Evolutionary conservation across 2,888 invertebrate species (phyloP).

Genomic region (Clepsis dumicolana): DNA sequence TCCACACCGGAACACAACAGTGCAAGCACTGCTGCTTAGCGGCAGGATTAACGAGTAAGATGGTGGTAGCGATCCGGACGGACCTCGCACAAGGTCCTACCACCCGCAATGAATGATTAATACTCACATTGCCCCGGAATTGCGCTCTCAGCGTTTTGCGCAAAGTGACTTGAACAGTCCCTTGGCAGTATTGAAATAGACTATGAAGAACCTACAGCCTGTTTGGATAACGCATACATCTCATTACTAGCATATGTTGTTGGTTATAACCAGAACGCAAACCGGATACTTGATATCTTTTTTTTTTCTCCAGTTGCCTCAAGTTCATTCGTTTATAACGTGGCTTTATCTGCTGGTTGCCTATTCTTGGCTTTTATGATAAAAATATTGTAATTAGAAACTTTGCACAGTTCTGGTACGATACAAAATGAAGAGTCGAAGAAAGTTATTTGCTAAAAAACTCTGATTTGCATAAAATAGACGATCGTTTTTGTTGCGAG

Average conservation of each 20-base stretch:
- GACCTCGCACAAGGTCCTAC: no score
- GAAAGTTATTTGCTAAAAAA: background rate
- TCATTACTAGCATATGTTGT: conserved; percentile 19
- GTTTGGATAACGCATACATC: conserved; percentile 25
- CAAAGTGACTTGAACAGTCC: conserved; percentile 16
- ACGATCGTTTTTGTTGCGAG: conserved; percentile 33
- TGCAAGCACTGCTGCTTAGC: no score
- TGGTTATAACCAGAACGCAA: conserved; percentile 14
- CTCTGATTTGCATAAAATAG: conserved; percentile 14
- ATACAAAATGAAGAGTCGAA: background rate
- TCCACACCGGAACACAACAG: no score
- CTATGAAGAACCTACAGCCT: conserved; percentile 24
- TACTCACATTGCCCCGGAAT: conserved; percentile 11
- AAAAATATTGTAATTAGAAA: background rate
- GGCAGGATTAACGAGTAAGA: no score
- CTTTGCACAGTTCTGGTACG: background rate
- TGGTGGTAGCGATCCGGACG: no score
- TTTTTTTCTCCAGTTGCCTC: background rate
- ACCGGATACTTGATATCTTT: conserved; percentile 25
- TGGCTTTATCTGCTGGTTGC: background rate
- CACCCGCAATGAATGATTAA: conserved; percentile 20
- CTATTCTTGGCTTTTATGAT: background rate
- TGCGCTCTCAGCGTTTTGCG: conserved; percentile 1
- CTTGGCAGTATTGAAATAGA: conserved; percentile 22
- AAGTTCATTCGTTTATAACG: background rate